phyloP scores from a whole-genome alignment of 2,888 invertebrate genomes.

The Mystacides longicornis region DNA sequence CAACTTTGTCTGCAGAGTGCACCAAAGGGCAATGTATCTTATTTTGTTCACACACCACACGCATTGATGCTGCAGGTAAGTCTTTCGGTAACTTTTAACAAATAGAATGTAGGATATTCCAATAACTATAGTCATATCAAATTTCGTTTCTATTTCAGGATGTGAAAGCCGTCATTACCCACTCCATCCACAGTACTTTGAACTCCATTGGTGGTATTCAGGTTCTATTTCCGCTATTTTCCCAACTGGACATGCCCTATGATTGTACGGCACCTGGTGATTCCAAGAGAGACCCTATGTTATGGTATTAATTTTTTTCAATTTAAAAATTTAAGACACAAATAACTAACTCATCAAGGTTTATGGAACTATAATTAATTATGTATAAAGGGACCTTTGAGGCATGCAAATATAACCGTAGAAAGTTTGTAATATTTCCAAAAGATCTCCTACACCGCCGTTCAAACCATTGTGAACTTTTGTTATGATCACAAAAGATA shows the following conservation, averaged over 20 bases:
- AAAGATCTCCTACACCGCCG: too few species aligned
- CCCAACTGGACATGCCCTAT: constrained; percentile 92
- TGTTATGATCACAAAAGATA: too few species aligned
- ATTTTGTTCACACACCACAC: constrained; percentile 99
- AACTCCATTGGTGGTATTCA: constrained; percentile 99
- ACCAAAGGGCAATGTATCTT: constrained; percentile 93
- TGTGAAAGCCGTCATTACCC: constrained; percentile 98
- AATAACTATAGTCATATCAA: background rate
- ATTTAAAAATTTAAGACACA: background rate
- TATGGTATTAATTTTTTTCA: constrained; percentile 59
- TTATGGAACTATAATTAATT: background rate
- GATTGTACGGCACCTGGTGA: constrained; percentile 70
- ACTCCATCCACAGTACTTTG: constrained; percentile 97
- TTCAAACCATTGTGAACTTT: too few species aligned
- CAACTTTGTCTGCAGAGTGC: constrained; percentile 98
- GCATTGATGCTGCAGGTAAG: constrained; percentile 95
- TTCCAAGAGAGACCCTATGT: constrained; percentile 77
- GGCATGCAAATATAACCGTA: too few species aligned
- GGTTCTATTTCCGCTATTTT: constrained; percentile 95
- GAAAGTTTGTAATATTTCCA: too few species aligned
- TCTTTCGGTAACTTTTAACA: too few species aligned
- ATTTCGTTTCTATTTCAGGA: constrained; percentile 56
- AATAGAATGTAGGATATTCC: background rate
- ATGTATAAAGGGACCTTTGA: background rate
- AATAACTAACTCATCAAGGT: background rate